Percentiles rank a stretch among this genome's conserved stretches.
These are phyloP conservation scores for Tauraco erythrolophus DNA, from an alignment of 2,113 vertebrate species.

Conservation along the genomic window DNA sequence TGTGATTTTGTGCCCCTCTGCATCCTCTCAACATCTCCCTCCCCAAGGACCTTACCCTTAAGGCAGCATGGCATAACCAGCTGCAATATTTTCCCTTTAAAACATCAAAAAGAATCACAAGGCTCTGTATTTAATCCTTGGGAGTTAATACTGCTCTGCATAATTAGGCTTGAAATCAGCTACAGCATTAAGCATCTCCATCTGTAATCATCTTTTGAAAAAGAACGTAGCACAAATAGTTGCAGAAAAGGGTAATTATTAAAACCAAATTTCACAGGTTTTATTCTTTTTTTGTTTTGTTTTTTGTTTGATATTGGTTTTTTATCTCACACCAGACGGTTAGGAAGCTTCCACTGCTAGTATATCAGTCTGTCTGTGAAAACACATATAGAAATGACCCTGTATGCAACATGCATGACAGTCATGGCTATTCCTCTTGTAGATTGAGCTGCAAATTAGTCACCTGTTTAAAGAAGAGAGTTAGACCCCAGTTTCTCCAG, in stretches of 20 bases:
- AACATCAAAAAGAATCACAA: not conserved
- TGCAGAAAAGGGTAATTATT: not conserved
- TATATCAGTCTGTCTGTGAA: not conserved
- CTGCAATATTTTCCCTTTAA: not conserved
- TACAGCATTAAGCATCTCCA: not conserved
- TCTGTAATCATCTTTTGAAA: not conserved
- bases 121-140: not conserved
- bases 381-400: not conserved
- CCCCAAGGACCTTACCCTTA: not conserved
- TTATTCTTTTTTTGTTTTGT: not conserved
- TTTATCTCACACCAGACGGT: not conserved
- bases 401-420: not conserved
- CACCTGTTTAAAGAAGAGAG: not conserved
- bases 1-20: not conserved
- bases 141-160: not conserved
- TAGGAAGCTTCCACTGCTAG: not conserved
- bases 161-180: not conserved
- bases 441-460: not conserved
- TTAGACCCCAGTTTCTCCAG: not conserved
- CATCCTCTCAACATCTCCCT: not conserved
- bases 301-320: not conserved
- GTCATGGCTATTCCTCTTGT: not conserved
- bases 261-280: not conserved
- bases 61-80: fast-evolving
- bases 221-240: not conserved